Base-by-base conservation (phyloP, 2,888 invertebrate genomes). In the Eupsilia transversa region DNA sequence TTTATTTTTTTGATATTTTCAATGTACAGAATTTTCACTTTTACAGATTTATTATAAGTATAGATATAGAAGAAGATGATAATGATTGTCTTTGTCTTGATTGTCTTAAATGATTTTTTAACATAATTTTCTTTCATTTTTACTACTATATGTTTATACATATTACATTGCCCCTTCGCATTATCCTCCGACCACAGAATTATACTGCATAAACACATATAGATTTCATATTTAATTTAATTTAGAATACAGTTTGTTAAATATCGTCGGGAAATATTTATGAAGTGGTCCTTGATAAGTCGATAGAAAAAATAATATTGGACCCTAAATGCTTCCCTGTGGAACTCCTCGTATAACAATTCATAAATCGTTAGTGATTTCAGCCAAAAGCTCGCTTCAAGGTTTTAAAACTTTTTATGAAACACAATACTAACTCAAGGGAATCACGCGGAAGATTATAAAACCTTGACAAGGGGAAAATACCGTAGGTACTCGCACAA, bases 221-320 rank as follows among this genome's bases (percentile, higher is more conserved):
- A n/a, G 14, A 30, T 43, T 64, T 43, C 7, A n/a, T 17, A 20
- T 61, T 41, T 7, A 23, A 63, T 43, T 63, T 30, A 7, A 43
- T 23, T 27, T 27, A 41, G 38, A 38, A 56, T 9, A 56, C 27
- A 41, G 9, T 9, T 12, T 66, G 23, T 30, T 14, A 9, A 69
- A 71, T 12, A 38, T 33, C 10, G 10, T 74, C 17, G 17, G 3
- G 5, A 43, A 43, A 43, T 75, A 56, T 64, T 74, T 56, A 20
- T 23, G 14, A 38, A 7, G 33, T 30, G 14, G 12, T 33, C 14
- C 10, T 41, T 52, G 17, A 33, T 9, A 30, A 54, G 3, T 46
- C 0, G 1, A 9, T n/a, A n/a, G 12, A 30, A 35, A 46, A 74
- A 43, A 74, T n/a, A 6, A 35, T 33, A 4, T 52, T 10, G 7